Conservation (phyloP, 2,797 vertebrate species). For the Chaunax sp. region DNA sequence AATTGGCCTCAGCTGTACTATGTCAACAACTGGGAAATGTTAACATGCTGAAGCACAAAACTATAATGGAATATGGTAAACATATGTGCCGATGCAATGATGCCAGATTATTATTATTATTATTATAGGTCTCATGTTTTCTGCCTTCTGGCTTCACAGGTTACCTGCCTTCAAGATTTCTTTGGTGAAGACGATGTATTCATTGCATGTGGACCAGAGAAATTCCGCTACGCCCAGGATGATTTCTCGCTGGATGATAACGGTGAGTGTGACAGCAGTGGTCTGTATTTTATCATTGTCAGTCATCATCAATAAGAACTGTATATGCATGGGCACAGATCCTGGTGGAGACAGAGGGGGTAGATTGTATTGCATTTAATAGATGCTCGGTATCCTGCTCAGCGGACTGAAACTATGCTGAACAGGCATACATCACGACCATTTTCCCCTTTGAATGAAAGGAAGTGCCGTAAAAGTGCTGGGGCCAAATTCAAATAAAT, state of each 20-base stretch:
- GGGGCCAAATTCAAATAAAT: too few species aligned
- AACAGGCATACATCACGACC: too few species aligned
- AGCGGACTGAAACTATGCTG: too few species aligned
- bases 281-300: not conserved
- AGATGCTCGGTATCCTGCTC: too few species aligned
- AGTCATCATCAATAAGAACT: not conserved
- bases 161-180: constrained; percentile 98
- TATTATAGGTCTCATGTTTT: not conserved
- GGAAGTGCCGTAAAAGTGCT: too few species aligned
- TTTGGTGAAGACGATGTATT: constrained; percentile 98
- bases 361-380: too few species aligned
- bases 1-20: not conserved
- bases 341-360: too few species aligned
- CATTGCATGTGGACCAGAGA: constrained; percentile 98
- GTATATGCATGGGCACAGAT: too few species aligned
- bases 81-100: not conserved
- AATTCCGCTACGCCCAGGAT: constrained; percentile 98
- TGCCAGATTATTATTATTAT: not conserved
- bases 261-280: constrained; percentile 78
- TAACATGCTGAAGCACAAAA: not conserved
- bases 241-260: constrained; percentile 98
- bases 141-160: constrained; percentile 77
- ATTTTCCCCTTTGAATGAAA: too few species aligned
- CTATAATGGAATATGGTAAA: not conserved
- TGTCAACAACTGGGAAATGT: not conserved